A percentile compares a stretch with the other conserved stretches of the same genome.
Evolutionary conservation across 2,797 vertebrate genomes (phyloP).

Genomic region (Glyptemys insculpta): DNA sequence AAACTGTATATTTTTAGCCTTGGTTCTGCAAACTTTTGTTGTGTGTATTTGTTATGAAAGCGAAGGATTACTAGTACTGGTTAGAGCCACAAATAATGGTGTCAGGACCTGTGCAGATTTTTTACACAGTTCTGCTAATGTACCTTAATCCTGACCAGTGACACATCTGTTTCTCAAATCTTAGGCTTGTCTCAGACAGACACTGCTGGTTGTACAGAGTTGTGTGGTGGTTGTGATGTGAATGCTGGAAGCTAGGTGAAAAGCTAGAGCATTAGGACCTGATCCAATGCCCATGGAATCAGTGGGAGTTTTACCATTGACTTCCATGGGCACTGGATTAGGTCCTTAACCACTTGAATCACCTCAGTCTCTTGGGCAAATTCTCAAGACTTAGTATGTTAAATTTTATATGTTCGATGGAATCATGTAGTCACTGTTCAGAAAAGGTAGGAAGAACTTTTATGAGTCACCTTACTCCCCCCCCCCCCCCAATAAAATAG

Average conservation of each 20-base stretch:
- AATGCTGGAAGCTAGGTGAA: background rate
- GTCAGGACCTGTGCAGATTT: background rate
- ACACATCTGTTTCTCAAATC: background rate
- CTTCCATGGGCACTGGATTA: rapidly evolving
- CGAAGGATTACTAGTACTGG: background rate
- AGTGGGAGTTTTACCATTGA: background rate
- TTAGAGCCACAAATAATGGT: background rate
- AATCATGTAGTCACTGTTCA: background rate
- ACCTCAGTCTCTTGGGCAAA: rapidly evolving
- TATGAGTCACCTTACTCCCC: background rate
- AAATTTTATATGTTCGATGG: background rate
- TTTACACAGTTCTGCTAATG: background rate
- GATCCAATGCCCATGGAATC: background rate
- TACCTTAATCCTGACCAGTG: background rate
- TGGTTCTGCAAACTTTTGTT: background rate
- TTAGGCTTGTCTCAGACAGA: background rate
- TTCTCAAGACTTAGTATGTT: background rate
- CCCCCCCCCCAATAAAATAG: background rate
- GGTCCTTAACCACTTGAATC: background rate
- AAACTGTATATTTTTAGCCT: background rate
- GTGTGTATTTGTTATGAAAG: background rate
- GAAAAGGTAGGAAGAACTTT: background rate
- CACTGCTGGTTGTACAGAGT: background rate
- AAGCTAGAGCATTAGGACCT: background rate
- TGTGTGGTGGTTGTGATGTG: background rate